Conservation (phyloP, 2,888 invertebrate genomes). For the Eucera pruinosa region DNA sequence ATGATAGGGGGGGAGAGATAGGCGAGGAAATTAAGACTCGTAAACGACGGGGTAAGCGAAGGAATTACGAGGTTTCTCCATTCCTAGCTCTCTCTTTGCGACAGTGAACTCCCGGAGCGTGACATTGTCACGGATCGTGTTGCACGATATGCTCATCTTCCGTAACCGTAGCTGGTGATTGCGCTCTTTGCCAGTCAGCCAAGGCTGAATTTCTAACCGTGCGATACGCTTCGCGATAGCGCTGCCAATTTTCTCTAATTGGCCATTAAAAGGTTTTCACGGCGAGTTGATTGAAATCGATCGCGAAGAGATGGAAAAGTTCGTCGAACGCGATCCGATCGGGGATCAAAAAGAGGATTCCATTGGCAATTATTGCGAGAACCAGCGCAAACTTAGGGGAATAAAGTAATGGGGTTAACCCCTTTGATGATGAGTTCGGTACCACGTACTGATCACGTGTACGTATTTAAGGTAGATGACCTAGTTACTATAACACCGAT, state of each 20-base stretch:
- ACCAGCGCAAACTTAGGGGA: no score
- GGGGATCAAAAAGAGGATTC: no score
- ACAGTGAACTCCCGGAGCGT: conserved; percentile 70
- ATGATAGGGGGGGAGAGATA: conserved; percentile 6
- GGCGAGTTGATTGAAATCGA: conserved; percentile 30
- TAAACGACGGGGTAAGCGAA: background rate
- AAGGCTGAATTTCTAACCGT: conserved; percentile 45
- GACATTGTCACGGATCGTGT: conserved; percentile 73
- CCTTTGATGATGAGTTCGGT: no score
- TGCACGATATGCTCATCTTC: conserved; percentile 67
- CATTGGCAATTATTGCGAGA: no score
- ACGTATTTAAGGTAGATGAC: no score
- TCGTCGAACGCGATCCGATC: background rate
- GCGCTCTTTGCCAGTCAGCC: conserved; percentile 47
- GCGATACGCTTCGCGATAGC: conserved; percentile 35
- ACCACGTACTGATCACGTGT: no score
- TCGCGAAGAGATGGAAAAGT: background rate
- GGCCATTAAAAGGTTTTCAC: conserved; percentile 47
- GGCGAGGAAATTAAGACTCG: conserved; percentile 8
- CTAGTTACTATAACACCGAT: no score
- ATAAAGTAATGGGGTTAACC: no score
- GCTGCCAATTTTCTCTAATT: conserved; percentile 34
- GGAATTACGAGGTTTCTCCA: conserved; percentile 18
- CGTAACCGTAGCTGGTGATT: conserved; percentile 60
- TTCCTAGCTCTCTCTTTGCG: conserved; percentile 32